Evolutionary conservation across 2,797 vertebrate species (phyloP), one percentile per base, ranked within the genome.

Genomic region (Eupleurogrammus muticus): DNA sequence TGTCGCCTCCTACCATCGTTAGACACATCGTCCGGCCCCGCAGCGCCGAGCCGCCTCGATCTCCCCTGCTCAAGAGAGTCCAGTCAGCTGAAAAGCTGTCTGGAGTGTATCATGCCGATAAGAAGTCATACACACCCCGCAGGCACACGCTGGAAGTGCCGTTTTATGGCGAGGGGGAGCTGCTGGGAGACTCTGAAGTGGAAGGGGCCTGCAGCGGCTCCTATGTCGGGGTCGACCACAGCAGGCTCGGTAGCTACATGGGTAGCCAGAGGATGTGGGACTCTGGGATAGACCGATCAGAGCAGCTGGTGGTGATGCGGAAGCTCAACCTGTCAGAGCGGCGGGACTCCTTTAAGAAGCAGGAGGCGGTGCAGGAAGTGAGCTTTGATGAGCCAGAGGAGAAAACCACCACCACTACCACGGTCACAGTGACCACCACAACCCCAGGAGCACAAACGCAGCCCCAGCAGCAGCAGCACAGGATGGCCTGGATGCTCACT

Each of bases 281-380:
- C 75, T 91, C 87, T 38, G 90, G 60, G 0, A 74, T 66, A 0
- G 96, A 97, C 16, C 89, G 94, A 0, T 95, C 95, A 1, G 91
- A 95, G 32, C 97, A 97, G 90, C 89, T 98, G 53, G 97, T 99
- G 0, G 94, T 99, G 50, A 99, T 99, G 97, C 89, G 97, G 46
- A 96, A 97, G 79, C 93, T 99, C 65, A 98, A 99, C 86, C 93
- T 98, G 2, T 98, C 96, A 0, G 98, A 99, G 89, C 95, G 97
- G 5, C 90, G 97, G 0, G 97, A 99, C 92, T 99, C 97, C 52
- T 99, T 99, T 79, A 98, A 98, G 90, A 99, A 99, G 85, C 98
- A 99, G 80, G 97, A 99, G 82, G 97, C 97, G 0, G 97, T 99
- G 35, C 97, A 99, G 85, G 98, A 99, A 89, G 97, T 99, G 80